Base-by-base conservation (phyloP, 2,888 invertebrate species). In the Acleris laterana region DNA sequence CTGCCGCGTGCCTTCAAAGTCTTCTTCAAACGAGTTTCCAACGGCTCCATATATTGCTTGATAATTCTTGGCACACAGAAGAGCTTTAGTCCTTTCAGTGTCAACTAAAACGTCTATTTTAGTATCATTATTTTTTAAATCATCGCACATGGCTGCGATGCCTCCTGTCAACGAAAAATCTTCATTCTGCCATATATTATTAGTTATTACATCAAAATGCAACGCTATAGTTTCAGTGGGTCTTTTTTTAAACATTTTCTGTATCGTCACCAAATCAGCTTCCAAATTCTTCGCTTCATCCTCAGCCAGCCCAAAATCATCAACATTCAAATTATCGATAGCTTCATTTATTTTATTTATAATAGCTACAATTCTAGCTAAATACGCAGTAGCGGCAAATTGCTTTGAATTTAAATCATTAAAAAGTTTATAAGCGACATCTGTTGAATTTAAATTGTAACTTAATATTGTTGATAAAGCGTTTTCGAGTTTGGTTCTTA, bases 141-240 rank as follows among this genome's bases (percentile, higher is more conserved):
- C 73, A 13, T 77, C 70, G 68, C 93, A 93, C 70, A 81, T 77
- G 16, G 69, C 63, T 22, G 79, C 72, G 20, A 91, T 67, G 1
- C 81, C 83, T 50, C 85, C 74, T 1, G 79, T 72, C n/a, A 90
- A 68, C 52, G 75, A 81, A 63, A 81, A 84, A 59, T 80, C 75
- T 68, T 81, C 69, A 58, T 83, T 78, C 50, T 59, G 78, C 81
- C 84, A 82, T 52, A 91, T 17, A 0, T 85, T 59, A 68, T 89
- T 81, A 50, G 90, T 91, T 65, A 93, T 68, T 2, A 87, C 51
- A 76, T 93, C 92, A 66, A 88, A 93, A 77, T 87, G 84, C 65
- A 90, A 72, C 1, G 82, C 82, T 20, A 89, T 70, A 4, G 79
- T 77, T 50, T 92, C 91, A 0, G 79, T 69, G 4, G 90, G 78